A percentile compares a stretch with the other conserved stretches of the same genome.
Conservation (phyloP, 2,113 vertebrate genomes). For the Larimichthys crocea region DNA sequence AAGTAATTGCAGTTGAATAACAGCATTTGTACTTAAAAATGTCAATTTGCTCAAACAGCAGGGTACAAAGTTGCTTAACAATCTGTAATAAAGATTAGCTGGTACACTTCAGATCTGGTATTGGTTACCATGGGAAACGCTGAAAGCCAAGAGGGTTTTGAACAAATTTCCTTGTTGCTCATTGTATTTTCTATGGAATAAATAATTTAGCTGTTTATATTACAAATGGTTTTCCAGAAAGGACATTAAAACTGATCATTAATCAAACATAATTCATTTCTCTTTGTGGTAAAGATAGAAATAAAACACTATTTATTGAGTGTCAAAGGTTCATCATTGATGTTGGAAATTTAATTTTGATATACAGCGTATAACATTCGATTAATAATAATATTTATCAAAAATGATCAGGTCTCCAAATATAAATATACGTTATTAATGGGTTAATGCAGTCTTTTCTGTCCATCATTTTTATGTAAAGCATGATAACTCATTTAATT, state of each 20-base stretch:
- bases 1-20: background rate
- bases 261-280: background rate
- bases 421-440: no score
- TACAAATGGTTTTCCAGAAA: no score
- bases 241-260: no score
- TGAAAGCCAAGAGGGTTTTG: conserved; percentile 12
- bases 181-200: background rate
- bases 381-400: background rate
- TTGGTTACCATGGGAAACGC: conserved; percentile 62
- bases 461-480: background rate
- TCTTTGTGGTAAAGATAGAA: background rate
- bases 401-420: background rate
- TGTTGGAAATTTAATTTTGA: background rate
- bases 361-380: background rate
- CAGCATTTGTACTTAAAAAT: conserved; percentile 13
- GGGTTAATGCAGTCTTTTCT: background rate
- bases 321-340: background rate
- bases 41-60: conserved; percentile 48
- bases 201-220: no score
- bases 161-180: background rate
- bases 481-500: background rate
- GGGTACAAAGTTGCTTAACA: conserved; percentile 26
- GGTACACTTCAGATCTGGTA: conserved; percentile 14
- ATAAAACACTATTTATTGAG: background rate
- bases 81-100: conserved; percentile 50